Base-by-base conservation (phyloP, 2,113 vertebrate genomes). In the Delphinapterus leucas region DNA sequence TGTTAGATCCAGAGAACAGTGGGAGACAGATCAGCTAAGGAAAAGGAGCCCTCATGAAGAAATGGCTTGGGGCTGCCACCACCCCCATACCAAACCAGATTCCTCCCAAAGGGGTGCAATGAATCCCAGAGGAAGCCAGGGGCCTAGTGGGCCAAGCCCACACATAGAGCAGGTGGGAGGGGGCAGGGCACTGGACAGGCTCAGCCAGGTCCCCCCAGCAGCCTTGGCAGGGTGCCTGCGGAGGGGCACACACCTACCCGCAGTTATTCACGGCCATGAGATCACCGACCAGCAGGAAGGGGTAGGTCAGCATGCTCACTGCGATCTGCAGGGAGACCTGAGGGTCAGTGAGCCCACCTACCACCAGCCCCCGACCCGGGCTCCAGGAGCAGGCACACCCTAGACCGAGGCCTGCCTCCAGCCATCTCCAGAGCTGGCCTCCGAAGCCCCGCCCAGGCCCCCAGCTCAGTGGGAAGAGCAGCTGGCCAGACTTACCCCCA, bases 201-300 rank as follows among this genome's bases (percentile, higher is more conserved):
- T 53, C 23, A 33, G 38, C 71, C 3, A 20, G 58, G 21, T 6
- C 0, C 14, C 80, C 23, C n/a, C 20, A 9, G 25, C 6, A 36
- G 38, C 36, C 73, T 33, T 6, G 44, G 84, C 11, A 47, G 36
- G 23, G 38, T 25, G 31, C 63, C 65, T 4, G 63, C 5, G 14
- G 61, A 63, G 17, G 79, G 58, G 93, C 13, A 44, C 85, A 33
- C 82, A 99, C 99, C 74, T 98, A 99, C 99, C 99, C 99, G 41
- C 99, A 99, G 98, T 99, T 99, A 99, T 99, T 99, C 97, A 99
- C 99, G 0, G 99, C 99, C 99, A 99, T 99, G 49, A 99, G 98
- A 47, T 99, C 99, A 18, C 99, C 99, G 61, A 99, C 99, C 47
- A 99, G 98, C 98, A 99, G 99, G 98, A 99, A 99, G 0, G 99